These are phyloP conservation scores for Typhlichthys eigenmanni DNA, from an alignment of 2,797 vertebrate species.

Conservation along the genomic window DNA sequence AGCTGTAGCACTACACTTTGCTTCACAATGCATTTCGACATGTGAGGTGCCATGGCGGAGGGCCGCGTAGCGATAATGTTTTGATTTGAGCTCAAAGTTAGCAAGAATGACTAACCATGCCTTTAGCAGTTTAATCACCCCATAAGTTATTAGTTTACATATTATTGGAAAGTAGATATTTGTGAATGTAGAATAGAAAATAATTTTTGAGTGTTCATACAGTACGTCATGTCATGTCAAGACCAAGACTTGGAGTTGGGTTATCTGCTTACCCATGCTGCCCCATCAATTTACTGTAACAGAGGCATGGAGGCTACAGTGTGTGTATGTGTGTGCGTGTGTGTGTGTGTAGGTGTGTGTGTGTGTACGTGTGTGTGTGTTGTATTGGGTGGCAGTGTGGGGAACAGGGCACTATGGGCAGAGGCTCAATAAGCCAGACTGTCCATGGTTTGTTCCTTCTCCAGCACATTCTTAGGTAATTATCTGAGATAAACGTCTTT, in stretches of 20 bases:
- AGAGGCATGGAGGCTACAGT: slow-evolving; percentile 58
- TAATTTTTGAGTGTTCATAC: no score
- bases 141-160: no score
- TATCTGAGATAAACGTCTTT: slow-evolving; percentile 76
- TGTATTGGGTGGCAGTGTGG: slow-evolving; percentile 43
- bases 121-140: no score
- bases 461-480: slow-evolving; percentile 75
- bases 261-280: slow-evolving; percentile 48
- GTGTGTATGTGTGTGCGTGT: slow-evolving; percentile 16
- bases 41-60: no score
- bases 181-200: no score
- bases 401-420: slow-evolving; percentile 61
- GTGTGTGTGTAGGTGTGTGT: background rate
- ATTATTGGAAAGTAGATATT: no score
- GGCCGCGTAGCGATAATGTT: no score
- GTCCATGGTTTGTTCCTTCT: slow-evolving; percentile 70
- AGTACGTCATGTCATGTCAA: no score
- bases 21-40: no score
- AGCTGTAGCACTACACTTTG: no score
- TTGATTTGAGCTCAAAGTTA: no score
- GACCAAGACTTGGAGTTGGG: slow-evolving; percentile 24
- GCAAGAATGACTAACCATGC: no score
- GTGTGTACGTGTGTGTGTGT: background rate
- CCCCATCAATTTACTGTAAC: slow-evolving; percentile 48
- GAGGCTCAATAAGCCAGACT: slow-evolving; percentile 64